These are phyloP conservation scores for Pygocentrus nattereri DNA, from an alignment of 2,797 vertebrate species.

Conservation along the genomic window DNA sequence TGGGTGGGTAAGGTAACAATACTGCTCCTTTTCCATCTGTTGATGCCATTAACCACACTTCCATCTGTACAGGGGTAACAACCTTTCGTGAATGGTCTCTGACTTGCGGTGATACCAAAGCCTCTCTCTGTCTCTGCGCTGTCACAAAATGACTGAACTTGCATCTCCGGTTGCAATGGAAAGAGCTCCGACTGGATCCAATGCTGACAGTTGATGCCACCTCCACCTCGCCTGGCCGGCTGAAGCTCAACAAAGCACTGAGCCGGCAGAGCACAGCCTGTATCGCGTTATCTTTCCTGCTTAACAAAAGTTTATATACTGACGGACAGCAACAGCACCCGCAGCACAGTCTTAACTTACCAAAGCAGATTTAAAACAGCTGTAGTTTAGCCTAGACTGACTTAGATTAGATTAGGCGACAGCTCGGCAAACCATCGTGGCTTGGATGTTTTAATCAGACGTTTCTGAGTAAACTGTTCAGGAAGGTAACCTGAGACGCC, in stretches of 20 bases:
- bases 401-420: too few relatives aligned
- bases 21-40: background rate
- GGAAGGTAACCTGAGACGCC: background rate
- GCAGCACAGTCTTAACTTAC: background rate
- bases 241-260: conserved; percentile 32
- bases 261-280: conserved; percentile 13
- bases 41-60: background rate
- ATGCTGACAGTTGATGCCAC: conserved; percentile 46
- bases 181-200: conserved; percentile 35
- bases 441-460: background rate
- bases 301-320: background rate
- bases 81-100: background rate
- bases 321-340: background rate
- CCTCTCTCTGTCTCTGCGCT: background rate
- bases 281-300: conserved; percentile 14
- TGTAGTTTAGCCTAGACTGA: background rate
- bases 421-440: background rate
- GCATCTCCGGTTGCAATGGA: conserved; percentile 50
- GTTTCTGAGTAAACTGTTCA: background rate
- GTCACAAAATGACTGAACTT: conserved; percentile 4
- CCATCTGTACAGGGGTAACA: background rate
- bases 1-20: too few relatives aligned
- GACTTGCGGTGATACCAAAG: conserved; percentile 5
- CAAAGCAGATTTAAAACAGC: background rate
- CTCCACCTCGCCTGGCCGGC: conserved; percentile 11